These are phyloP conservation scores for Mylabris sibirica DNA, from an alignment of 2,888 invertebrate genomes.

Conservation along the genomic window DNA sequence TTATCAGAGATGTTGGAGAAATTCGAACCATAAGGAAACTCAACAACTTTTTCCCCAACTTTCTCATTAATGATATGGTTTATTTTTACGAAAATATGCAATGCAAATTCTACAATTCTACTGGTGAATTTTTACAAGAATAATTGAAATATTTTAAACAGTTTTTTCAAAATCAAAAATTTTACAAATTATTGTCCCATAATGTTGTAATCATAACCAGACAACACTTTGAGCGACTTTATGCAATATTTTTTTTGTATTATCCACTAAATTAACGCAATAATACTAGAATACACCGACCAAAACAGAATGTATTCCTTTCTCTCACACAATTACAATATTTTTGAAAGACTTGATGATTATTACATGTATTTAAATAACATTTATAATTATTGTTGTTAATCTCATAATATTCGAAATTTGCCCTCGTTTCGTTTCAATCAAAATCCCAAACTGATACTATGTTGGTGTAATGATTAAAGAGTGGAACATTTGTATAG, in stretches of 20 bases:
- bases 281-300: neutral
- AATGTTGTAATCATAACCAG: neutral
- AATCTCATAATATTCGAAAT: neutral
- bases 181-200: neutral
- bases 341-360: neutral
- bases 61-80: neutral
- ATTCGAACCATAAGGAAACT: neutral
- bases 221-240: neutral
- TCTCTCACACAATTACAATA: neutral
- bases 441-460: neutral
- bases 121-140: neutral
- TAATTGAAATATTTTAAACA: no score
- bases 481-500: conserved; percentile 5
- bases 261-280: neutral
- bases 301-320: neutral
- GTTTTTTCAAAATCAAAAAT: neutral
- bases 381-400: neutral
- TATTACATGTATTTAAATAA: neutral
- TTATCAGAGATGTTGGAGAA: neutral
- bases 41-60: neutral
- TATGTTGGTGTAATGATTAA: neutral
- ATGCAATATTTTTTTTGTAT: neutral
- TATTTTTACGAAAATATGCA: neutral
- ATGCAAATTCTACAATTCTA: no score
- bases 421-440: neutral